A percentile compares a stretch with the other conserved stretches of the same genome.
phyloP scores from a whole-genome alignment of 2,113 vertebrate genomes.

The Pachyramphus minor region DNA sequence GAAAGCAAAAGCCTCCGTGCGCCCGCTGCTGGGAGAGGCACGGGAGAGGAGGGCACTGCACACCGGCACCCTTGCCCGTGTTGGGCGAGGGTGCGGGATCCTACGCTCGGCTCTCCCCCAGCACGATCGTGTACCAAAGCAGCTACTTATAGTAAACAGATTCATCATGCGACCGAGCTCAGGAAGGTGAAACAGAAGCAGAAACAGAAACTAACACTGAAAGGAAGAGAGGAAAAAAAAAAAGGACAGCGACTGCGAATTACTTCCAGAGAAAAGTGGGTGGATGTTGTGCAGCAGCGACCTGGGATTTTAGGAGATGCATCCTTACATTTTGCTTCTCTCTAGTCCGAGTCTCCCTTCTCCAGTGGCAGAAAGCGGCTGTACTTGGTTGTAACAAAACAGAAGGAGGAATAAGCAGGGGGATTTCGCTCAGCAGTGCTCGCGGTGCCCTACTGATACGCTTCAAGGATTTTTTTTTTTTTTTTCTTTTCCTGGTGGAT shows the following conservation, averaged over 20 bases:
- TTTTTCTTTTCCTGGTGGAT: neutral
- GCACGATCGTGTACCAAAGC: neutral
- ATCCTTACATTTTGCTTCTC: neutral
- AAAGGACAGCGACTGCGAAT: neutral
- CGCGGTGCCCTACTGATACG: neutral
- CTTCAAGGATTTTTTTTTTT: conserved; percentile 19
- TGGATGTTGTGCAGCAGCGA: conserved; percentile 23
- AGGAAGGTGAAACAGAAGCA: neutral
- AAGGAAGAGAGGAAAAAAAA: neutral
- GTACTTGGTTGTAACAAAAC: neutral
- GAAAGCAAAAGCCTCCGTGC: neutral
- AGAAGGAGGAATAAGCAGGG: neutral
- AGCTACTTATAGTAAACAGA: neutral
- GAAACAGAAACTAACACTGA: neutral
- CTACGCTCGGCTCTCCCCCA: neutral
- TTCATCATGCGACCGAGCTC: neutral
- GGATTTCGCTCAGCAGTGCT: neutral
- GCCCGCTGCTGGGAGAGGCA: neutral
- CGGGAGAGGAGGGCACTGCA: neutral
- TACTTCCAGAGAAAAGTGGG: conserved; percentile 44
- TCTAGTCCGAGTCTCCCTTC: neutral
- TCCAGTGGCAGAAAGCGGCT: neutral
- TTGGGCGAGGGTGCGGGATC: neutral
- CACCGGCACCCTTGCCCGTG: neutral
- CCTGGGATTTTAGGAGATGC: conserved; percentile 12